phyloP scores from a whole-genome alignment of 2,797 vertebrate species.

The Okamejei kenojei region DNA sequence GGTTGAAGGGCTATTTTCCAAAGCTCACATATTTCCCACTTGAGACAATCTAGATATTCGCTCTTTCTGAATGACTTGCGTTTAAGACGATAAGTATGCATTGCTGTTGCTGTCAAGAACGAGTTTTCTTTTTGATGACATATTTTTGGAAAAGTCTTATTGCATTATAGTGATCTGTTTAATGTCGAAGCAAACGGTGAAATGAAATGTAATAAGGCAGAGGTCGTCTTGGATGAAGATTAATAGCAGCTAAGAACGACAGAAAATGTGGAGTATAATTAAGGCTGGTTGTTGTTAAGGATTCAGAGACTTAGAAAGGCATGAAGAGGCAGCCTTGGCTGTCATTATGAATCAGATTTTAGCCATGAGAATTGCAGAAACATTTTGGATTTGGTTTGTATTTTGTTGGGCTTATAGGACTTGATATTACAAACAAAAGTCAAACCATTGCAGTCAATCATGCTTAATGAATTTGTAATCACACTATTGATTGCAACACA shows the following conservation, averaged over 20 bases:
- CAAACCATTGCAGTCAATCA: background rate
- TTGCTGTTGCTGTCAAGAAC: background rate
- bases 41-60: background rate
- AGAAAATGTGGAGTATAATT: background rate
- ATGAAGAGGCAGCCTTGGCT: background rate
- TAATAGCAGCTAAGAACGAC: background rate
- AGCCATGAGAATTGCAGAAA: background rate
- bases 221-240: background rate
- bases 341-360: background rate
- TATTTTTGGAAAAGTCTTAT: background rate
- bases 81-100: background rate
- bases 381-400: background rate
- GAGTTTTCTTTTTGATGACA: background rate
- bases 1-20: background rate
- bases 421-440: background rate
- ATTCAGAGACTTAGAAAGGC: background rate
- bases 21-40: background rate
- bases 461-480: slow-evolving; percentile 24
- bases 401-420: too few species aligned
- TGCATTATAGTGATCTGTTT: background rate
- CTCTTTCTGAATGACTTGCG: background rate
- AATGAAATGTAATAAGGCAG: background rate
- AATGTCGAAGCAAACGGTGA: background rate
- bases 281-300: background rate
- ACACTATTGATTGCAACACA: background rate